phyloP scores from a whole-genome alignment of 1,140 invertebrate genomes.

The Tenebrio molitor region DNA sequence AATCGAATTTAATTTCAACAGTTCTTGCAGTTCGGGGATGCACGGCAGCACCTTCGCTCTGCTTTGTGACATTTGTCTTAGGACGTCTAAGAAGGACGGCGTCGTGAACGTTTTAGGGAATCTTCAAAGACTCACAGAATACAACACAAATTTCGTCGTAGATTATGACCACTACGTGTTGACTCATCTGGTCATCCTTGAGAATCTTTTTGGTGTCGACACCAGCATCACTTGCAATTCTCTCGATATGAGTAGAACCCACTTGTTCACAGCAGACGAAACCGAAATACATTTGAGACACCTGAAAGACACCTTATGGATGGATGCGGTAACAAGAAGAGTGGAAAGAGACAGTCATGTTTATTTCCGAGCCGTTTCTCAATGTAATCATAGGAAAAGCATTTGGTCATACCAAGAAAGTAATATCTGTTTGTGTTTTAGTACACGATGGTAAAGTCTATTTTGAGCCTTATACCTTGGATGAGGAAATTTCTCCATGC shows the following conservation, averaged over 20 bases:
- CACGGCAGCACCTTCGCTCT: conserved; percentile 81
- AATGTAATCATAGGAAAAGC: too few relatives aligned
- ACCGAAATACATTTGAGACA: conserved; percentile 45
- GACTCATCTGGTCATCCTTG: conserved; percentile 61
- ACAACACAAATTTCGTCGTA: conserved; percentile 87
- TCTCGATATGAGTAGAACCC: conserved; percentile 38
- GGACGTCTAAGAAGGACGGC: conserved; percentile 73
- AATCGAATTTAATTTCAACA: too few relatives aligned
- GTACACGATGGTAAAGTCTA: too few relatives aligned
- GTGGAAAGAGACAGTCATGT: too few relatives aligned
- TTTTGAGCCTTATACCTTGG: too few relatives aligned
- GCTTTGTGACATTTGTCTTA: conserved; percentile 83
- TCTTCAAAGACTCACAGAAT: conserved; percentile 83
- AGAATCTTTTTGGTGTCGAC: conserved; percentile 55
- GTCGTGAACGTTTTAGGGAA: conserved; percentile 87
- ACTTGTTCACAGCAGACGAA: not conserved
- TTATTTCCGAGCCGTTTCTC: too few relatives aligned
- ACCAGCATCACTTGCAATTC: conserved; percentile 58
- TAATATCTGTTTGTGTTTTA: too few relatives aligned
- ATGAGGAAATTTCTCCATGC: conserved; percentile 40
- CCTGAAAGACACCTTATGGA: too few relatives aligned
- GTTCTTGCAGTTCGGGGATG: too few relatives aligned
- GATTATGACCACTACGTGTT: conserved; percentile 63
- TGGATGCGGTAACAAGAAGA: too few relatives aligned
- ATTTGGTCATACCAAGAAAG: too few relatives aligned